Conservation (phyloP, 1,140 invertebrate genomes). For the Apis mellifera region Amel_HAv3.1 CM009931.2:17755501-17756000, state of each 20-base stretch:
- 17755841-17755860: not conserved
- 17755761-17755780: constrained; percentile 5
- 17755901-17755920: not conserved
- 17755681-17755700: no score
- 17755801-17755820: not conserved
- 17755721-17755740: no score
- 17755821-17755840: not conserved
- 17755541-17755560: constrained; percentile 30
- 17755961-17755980: not conserved
- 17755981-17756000: not conserved
- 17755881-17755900: not conserved
- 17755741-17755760: constrained; percentile 20
- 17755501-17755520: not conserved
- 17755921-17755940: not conserved
- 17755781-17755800: not conserved
- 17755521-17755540: constrained; percentile 3
- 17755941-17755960: constrained; percentile 29
- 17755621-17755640: constrained; percentile 50
- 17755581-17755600: constrained; percentile 48
- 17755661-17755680: not conserved
- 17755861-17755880: no score
- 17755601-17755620: constrained; percentile 36
- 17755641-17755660: constrained; percentile 43
- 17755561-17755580: constrained; percentile 43
- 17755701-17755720: no score